Conservation (phyloP, 2,113 vertebrate species). For the Hyperopisus bebe region DNA sequence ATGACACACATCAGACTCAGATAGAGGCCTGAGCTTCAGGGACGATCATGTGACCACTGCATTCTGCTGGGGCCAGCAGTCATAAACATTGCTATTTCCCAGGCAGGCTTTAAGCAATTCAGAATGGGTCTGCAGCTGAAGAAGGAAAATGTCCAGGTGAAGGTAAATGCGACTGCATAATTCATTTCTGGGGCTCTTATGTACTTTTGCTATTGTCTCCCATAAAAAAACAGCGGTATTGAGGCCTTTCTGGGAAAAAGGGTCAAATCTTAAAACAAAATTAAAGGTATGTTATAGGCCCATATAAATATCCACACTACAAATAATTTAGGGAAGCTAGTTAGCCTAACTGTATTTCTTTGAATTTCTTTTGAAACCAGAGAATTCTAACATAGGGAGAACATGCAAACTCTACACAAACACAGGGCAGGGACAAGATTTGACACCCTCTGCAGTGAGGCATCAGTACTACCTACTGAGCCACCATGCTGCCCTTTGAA, state of each 20-base stretch:
- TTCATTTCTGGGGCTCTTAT: neutral
- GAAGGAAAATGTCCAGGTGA: neutral
- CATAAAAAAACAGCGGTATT: neutral
- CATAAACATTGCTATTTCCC: neutral
- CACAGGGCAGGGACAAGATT: neutral
- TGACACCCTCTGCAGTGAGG: neutral
- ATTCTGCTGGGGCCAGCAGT: neutral
- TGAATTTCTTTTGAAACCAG: neutral
- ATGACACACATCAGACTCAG: neutral
- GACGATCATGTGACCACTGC: neutral
- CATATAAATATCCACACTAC: neutral
- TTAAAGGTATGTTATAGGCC: neutral
- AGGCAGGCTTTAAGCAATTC: neutral
- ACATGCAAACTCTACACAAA: neutral
- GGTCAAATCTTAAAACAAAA: neutral
- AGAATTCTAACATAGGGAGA: neutral
- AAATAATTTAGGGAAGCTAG: neutral
- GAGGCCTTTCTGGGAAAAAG: neutral
- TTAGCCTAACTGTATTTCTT: neutral
- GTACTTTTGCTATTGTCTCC: neutral
- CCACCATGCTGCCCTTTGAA: neutral
- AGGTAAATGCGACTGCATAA: neutral
- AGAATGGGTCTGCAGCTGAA: neutral
- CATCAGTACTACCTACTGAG: neutral
- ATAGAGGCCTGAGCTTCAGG: neutral